Evolutionary conservation across 1,140 invertebrate species (phyloP).

Genomic region (Melitaea cinxia): DNA sequence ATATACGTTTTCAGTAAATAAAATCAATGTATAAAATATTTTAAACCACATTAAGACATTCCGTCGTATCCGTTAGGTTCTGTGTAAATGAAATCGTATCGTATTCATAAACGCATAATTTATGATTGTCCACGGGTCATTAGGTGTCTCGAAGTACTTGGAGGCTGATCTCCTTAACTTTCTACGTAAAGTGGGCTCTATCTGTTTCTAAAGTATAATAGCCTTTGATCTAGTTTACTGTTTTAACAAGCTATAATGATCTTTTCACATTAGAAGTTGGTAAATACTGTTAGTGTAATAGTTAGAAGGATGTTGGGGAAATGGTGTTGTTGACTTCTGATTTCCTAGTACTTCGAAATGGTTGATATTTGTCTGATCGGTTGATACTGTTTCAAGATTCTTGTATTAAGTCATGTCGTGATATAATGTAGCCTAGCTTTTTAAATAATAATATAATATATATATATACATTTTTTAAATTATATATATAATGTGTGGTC

Average conservation of each 20-base stretch:
- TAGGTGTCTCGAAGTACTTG: conserved; percentile 30
- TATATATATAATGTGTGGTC: no score
- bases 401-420: no score
- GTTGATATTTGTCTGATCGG: no score
- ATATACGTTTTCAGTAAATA: no score
- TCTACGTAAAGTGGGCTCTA: conserved; percentile 25
- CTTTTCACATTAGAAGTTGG: neutral
- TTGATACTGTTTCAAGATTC: no score
- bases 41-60: neutral
- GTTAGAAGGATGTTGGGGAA: no score
- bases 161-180: conserved; percentile 27
- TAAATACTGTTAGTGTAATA: no score
- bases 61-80: neutral
- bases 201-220: conserved; percentile 27
- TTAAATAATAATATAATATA: no score
- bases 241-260: neutral
- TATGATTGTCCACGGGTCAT: conserved; percentile 54
- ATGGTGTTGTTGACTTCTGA: no score
- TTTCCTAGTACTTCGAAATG: no score
- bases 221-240: conserved; percentile 28
- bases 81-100: neutral
- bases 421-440: no score
- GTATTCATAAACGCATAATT: conserved; percentile 44
- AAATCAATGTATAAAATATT: neutral
- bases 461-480: no score